A percentile compares a stretch with the other conserved stretches of the same genome.
Evolutionary conservation across 2,113 vertebrate genomes (phyloP).

Genomic region (Alectura lathami): DNA sequence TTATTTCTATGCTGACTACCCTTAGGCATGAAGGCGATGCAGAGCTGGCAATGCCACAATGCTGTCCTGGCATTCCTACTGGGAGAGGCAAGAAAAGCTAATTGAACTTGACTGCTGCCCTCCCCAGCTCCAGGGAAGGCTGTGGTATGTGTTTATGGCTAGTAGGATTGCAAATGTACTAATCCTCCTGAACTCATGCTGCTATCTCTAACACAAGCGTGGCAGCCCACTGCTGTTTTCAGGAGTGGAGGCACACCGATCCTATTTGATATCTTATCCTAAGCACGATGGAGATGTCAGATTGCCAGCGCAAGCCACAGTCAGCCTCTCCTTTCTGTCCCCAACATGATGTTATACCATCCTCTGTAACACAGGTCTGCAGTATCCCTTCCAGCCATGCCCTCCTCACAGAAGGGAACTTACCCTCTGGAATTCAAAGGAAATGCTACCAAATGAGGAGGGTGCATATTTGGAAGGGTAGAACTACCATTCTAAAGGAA

Average conservation of each 20-base stretch:
- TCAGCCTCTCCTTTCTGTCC: background rate
- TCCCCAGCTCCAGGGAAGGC: background rate
- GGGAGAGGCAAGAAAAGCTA: background rate
- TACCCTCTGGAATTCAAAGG: background rate
- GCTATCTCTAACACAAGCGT: background rate
- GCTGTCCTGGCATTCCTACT: background rate
- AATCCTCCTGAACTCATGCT: background rate
- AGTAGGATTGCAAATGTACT: background rate
- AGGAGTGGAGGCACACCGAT: background rate
- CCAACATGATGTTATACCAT: background rate
- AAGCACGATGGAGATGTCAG: background rate
- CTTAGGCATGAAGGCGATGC: background rate
- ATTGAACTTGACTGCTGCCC: background rate
- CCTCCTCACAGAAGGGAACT: background rate
- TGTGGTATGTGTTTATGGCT: background rate
- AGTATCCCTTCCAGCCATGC: background rate
- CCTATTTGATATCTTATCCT: background rate
- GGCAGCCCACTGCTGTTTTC: background rate
- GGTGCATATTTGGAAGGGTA: background rate
- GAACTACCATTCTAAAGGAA: background rate
- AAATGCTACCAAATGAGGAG: background rate
- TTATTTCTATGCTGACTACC: background rate
- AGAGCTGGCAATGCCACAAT: background rate
- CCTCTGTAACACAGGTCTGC: background rate
- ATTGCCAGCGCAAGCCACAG: background rate